Conservation (phyloP, 1,140 invertebrate genomes). For the Galleria mellonella region DNA sequence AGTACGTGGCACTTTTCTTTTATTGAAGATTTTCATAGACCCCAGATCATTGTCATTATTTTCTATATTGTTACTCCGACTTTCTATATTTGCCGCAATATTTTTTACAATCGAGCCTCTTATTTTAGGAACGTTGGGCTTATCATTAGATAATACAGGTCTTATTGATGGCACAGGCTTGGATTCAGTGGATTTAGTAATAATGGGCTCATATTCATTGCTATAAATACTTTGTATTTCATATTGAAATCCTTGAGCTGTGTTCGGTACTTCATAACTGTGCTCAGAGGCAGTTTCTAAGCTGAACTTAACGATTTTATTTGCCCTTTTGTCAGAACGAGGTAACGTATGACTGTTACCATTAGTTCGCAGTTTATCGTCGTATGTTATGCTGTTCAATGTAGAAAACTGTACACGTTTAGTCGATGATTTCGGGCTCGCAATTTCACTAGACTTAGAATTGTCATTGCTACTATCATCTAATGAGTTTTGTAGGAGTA, state of each 20-base stretch:
- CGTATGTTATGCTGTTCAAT: conserved; percentile 71
- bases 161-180: conserved; percentile 49
- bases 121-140: conserved; percentile 50
- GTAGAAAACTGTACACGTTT: conserved; percentile 73
- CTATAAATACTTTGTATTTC: conserved; percentile 78
- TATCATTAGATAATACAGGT: conserved; percentile 29
- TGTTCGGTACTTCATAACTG: conserved; percentile 71
- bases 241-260: conserved; percentile 72
- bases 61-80: conserved; percentile 65
- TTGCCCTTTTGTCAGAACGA: conserved; percentile 53
- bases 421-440: conserved; percentile 65
- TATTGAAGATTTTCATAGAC: conserved; percentile 69
- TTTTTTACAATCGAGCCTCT: conserved; percentile 70
- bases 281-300: conserved; percentile 72
- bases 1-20: conserved; percentile 76
- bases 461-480: conserved; percentile 71
- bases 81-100: conserved; percentile 77
- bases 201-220: conserved; percentile 78
- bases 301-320: conserved; percentile 73
- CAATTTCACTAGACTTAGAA: conserved; percentile 62
- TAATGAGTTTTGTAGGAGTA: conserved; percentile 77
- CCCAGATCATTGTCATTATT: conserved; percentile 46
- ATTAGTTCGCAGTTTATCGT: conserved; percentile 58
- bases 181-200: conserved; percentile 70
- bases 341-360: conserved; percentile 53